Base-by-base conservation (phyloP, 2,113 vertebrate genomes). In the Propithecus coquereli region DNA sequence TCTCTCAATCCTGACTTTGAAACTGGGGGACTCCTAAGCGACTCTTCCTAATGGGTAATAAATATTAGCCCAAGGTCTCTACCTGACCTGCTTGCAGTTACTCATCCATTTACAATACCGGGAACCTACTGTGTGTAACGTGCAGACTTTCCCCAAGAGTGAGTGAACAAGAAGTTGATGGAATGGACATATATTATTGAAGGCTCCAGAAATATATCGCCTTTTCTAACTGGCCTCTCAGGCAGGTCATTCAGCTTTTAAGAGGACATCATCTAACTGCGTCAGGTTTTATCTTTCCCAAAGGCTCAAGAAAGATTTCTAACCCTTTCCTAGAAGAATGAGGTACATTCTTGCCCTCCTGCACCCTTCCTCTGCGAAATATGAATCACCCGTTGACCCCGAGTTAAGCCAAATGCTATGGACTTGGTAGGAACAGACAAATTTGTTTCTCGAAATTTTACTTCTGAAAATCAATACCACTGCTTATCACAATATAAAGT, bases 251-350 rank as follows among this genome's bases (percentile, higher is more conserved):
- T 61, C 43, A 34, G 22, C 30, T 43, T 82, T 81, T 61, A 54
- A 82, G 47, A 30, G 80, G 85, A 45, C 7, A 43, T 47, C 73
- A 70, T 18, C 59, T 17, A 37, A 85, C 11, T 5, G 13, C 91
- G 12, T 71, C 71, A 27, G 40, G 0, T 22, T 88, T 86, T 61
- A 22, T 32, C 59, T 86, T 66, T 32, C 47, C n/a, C 59, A 22
- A 1, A 54, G 45, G 27, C 30, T 61, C 34, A 66, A 22, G 34
- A 76, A 63, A 70, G 18, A 32, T 85, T 81, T 73, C 45, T 71
- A 95, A 82, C 47, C 5, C n/a, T 95, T 68, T 73, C 73, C 32
- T 71, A 30, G 91, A 96, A 8, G n/a, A 91, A 59, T n/a, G 47
- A 87, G 61, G 50, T 32, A 30, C 23, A 22, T 32, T 65, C 6